A percentile compares a stretch with the other conserved stretches of the same genome.
These are phyloP conservation scores for Neofelis nebulosa DNA, from an alignment of 2,113 vertebrate genomes.

Conservation along the genomic window DNA sequence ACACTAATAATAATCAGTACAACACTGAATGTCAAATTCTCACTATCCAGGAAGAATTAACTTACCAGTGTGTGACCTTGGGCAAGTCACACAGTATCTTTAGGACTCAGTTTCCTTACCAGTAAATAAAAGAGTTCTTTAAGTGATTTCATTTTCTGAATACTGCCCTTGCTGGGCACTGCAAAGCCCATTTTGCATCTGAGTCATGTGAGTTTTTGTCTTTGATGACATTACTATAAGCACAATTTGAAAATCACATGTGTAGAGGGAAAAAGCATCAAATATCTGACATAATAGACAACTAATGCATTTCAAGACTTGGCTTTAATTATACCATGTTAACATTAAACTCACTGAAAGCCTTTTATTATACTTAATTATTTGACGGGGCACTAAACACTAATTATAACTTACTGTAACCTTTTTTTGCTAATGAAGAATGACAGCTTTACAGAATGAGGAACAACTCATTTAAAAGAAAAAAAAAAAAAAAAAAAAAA, in stretches of 20 bases:
- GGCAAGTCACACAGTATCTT: neutral
- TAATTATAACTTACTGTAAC: conserved; percentile 80
- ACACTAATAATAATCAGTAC: neutral
- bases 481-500: conserved; percentile 25
- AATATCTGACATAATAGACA: conserved; percentile 57
- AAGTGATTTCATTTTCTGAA: neutral
- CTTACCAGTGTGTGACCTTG: neutral
- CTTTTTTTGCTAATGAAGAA: conserved; percentile 79
- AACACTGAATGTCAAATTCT: neutral
- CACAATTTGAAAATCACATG: conserved; percentile 57
- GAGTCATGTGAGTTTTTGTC: conserved; percentile 13
- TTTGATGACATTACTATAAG: conserved; percentile 37
- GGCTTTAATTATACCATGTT: conserved; percentile 78
- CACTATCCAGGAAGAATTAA: neutral
- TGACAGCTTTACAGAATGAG: conserved; percentile 74
- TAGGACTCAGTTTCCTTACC: neutral
- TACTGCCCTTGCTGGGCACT: neutral
- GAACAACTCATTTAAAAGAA: conserved; percentile 16
- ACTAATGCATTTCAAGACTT: conserved; percentile 75
- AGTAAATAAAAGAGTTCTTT: neutral
- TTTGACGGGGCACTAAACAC: conserved; percentile 79
- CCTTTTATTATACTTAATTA: conserved; percentile 82
- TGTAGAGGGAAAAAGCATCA: neutral
- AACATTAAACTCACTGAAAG: conserved; percentile 79
- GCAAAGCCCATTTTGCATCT: conserved; percentile 14